Base-by-base conservation (phyloP, 92 coral and sea anemone genomes). In the Umimayanthus kanabou region DNA sequence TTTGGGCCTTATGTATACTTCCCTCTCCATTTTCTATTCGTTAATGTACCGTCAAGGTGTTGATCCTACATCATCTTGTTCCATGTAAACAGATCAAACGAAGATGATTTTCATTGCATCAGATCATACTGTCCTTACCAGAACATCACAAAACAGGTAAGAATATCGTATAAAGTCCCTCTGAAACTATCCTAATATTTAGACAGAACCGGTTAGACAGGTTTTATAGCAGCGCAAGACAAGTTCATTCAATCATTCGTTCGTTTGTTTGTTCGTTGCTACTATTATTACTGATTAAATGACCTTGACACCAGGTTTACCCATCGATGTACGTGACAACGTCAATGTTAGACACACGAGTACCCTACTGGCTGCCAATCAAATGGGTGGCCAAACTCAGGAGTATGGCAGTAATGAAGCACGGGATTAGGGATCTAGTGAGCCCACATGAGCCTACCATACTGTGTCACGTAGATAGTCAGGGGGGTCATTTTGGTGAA, bases 331-430 rank as follows among this genome's bases (percentile, higher is more conserved):
- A 95, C 84, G 92, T 95, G 40, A 88, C 85, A 13, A 88, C 96
- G 6, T 94, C 99, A 55, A 87, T 95, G 82, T 89, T 90, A 33
- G 99, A 97, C 78, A 92, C 90, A 28, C 94, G 98, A 22, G 99
- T 97, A 9, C 99, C 99, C 8, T 97, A 91, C 91, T 97, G 99
- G 99, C 85, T 93, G 89, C 96, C 99, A 2, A 88, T 97, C 39
- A 97, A 97, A 85, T 97, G 93, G 92, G 93, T 94, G 2, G 95
- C 97, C 11, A 96, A 94, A 64, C 92, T 97, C 50, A 89, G 99
- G 26, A 84, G 71, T 47, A 5, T 73, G 37, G 85, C 88, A 4
- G 33, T 83, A 69, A 83, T 70, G 87, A 83, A 45, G 42, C 79
- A 83, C 45, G 45, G 77, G 13, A 28, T 69, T 26, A 83, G 40